Evolutionary conservation across 2,888 invertebrate species (phyloP).

Genomic region (Machimus atricapillus): DNA sequence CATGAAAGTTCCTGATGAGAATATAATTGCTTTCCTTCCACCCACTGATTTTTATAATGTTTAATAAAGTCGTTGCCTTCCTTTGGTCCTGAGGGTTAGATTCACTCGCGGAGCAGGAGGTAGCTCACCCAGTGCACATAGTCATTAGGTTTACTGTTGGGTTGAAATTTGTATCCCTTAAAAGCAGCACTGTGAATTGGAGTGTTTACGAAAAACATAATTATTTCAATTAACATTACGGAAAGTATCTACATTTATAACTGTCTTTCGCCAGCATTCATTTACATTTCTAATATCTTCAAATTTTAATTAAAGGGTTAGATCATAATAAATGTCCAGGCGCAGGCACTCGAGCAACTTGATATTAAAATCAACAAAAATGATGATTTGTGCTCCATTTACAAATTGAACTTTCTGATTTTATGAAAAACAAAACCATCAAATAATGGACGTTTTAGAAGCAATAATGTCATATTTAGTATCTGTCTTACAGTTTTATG

Average conservation of each 20-base stretch:
- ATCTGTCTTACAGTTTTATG: too few relatives aligned
- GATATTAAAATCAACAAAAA: too few relatives aligned
- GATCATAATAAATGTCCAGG: not conserved
- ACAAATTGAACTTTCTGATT: not conserved
- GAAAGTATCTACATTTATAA: too few relatives aligned
- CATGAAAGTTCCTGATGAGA: not conserved
- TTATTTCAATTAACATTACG: too few relatives aligned
- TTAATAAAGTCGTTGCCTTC: not conserved
- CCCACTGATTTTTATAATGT: not conserved
- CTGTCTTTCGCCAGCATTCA: too few relatives aligned
- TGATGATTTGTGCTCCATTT: too few relatives aligned
- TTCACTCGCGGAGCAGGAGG: not conserved
- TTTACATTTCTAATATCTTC: not conserved
- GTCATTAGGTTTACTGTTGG: not conserved
- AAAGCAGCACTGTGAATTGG: not conserved
- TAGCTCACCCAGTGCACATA: not conserved
- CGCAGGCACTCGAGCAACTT: too few relatives aligned
- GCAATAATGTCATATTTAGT: too few relatives aligned
- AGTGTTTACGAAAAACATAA: not conserved
- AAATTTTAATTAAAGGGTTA: not conserved
- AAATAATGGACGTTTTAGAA: too few relatives aligned
- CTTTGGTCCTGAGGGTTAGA: not conserved
- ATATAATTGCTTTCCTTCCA: not conserved
- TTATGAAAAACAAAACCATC: not conserved
- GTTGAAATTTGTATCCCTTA: not conserved